Percentiles rank a stretch among this genome's conserved stretches.
These are phyloP conservation scores for Lepus americanus DNA, from an alignment of 2,113 vertebrate species.

Conservation along the genomic window DNA sequence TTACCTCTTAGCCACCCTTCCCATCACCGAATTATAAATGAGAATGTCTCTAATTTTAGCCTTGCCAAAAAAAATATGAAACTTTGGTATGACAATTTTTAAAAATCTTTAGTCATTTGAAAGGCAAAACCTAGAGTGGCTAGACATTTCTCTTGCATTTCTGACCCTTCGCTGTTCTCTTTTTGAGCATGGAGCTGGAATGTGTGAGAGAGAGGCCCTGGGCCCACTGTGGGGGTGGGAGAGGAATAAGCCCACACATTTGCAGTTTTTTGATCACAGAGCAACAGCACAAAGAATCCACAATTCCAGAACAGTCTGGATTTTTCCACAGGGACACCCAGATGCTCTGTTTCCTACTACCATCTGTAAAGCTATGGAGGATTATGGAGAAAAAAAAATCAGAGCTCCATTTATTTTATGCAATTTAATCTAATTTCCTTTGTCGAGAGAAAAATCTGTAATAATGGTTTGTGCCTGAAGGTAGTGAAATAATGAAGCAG, in stretches of 20 bases:
- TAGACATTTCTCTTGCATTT: slow-evolving; percentile 20
- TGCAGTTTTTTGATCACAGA: neutral
- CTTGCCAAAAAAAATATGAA: neutral
- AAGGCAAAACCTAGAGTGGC: neutral
- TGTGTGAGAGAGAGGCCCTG: neutral
- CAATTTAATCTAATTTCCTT: slow-evolving; percentile 61
- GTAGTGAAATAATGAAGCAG: slow-evolving; percentile 52
- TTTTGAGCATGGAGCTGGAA: neutral
- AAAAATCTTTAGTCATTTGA: neutral
- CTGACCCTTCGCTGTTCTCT: neutral
- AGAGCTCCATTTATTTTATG: slow-evolving; percentile 37
- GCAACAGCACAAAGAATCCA: neutral
- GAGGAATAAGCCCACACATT: neutral
- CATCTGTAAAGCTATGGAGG: slow-evolving; percentile 23
- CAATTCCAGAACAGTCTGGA: neutral
- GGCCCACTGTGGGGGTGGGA: neutral
- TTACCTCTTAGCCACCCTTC: neutral
- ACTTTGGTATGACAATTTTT: neutral
- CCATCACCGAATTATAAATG: neutral
- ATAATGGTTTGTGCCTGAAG: neutral
- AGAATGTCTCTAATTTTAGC: slow-evolving; percentile 20
- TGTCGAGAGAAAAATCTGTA: slow-evolving; percentile 45
- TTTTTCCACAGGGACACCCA: neutral
- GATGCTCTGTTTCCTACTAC: slow-evolving; percentile 41
- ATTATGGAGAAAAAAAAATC: neutral